These are phyloP conservation scores for Coenonympha glycerion DNA, from an alignment of 2,888 invertebrate species.

Conservation along the genomic window DNA sequence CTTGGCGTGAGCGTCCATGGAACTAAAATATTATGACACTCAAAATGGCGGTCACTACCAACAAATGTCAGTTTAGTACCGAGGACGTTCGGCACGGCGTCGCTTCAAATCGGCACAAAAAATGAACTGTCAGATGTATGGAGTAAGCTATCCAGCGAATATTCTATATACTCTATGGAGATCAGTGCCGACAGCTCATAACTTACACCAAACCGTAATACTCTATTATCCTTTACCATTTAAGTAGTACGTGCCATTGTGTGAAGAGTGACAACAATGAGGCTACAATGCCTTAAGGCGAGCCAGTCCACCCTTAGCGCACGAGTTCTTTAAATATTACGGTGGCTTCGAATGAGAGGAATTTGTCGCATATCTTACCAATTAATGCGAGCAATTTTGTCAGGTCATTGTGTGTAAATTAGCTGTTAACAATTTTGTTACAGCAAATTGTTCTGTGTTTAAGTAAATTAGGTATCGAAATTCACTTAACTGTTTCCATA, in stretches of 20 bases:
- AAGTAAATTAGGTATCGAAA: background rate
- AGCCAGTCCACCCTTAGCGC: slow-evolving; percentile 5
- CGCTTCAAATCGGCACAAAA: too few species aligned
- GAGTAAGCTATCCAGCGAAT: too few species aligned
- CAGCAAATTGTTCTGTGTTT: background rate
- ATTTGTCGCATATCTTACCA: slow-evolving; percentile 19
- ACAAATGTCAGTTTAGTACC: too few species aligned
- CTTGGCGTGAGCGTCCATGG: too few species aligned
- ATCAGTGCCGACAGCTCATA: background rate
- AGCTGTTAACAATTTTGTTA: slow-evolving; percentile 2
- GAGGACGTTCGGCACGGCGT: too few species aligned
- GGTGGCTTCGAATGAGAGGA: slow-evolving; percentile 1
- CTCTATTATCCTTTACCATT: slow-evolving; percentile 10
- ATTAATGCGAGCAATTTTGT: slow-evolving; percentile 16
- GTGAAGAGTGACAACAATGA: slow-evolving; percentile 5
- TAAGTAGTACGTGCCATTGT: slow-evolving; percentile 10
- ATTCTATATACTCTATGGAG: too few species aligned
- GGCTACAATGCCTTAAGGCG: slow-evolving; percentile 6
- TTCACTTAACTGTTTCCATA: background rate
- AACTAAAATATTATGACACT: too few species aligned
- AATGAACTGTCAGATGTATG: too few species aligned
- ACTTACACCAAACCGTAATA: background rate
- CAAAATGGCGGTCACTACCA: too few species aligned
- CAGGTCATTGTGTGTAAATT: slow-evolving; percentile 9
- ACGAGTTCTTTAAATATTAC: slow-evolving; percentile 17